A percentile compares a stretch with the other conserved stretches of the same genome.
Conservation (phyloP, 2,797 vertebrate genomes). For the Lagodon rhomboides region DNA sequence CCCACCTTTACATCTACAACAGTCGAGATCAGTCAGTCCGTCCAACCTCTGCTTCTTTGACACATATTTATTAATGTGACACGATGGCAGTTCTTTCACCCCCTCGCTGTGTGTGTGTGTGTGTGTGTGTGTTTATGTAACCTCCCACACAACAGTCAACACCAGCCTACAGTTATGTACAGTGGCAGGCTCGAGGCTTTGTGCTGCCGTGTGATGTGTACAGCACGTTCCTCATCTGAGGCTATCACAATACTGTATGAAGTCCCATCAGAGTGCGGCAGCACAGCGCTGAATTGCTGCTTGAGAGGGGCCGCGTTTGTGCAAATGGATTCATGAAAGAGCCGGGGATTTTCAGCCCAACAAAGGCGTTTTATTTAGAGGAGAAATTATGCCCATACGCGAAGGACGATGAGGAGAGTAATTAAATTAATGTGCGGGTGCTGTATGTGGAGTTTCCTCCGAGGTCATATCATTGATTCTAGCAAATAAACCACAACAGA, state of each 20-base stretch:
- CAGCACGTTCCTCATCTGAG: conserved; percentile 41
- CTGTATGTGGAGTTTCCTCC: neutral
- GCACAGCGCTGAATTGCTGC: conserved; percentile 47
- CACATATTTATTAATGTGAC: conserved; percentile 34
- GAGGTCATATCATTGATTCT: conserved; percentile 2
- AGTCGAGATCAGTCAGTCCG: no score
- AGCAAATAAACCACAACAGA: neutral
- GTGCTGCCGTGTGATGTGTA: conserved; percentile 42
- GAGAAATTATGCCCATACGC: neutral
- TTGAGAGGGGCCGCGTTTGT: conserved; percentile 10
- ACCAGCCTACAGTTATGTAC: conserved; percentile 52
- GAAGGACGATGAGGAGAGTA: neutral
- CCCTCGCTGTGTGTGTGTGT: neutral
- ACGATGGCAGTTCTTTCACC: conserved; percentile 12
- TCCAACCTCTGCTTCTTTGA: neutral
- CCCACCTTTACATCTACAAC: no score
- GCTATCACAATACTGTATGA: conserved; percentile 42
- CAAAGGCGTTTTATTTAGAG: conserved; percentile 31
- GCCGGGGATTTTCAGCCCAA: conserved; percentile 25
- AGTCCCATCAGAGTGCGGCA: conserved; percentile 42
- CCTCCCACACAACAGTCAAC: conserved; percentile 45
- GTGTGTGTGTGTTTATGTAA: conserved; percentile 45
- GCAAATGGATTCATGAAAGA: conserved; percentile 28
- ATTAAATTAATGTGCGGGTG: neutral
- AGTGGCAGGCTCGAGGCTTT: conserved; percentile 34